Conservation (phyloP, 2,888 invertebrate species). For the Bombyx huttoni region DNA sequence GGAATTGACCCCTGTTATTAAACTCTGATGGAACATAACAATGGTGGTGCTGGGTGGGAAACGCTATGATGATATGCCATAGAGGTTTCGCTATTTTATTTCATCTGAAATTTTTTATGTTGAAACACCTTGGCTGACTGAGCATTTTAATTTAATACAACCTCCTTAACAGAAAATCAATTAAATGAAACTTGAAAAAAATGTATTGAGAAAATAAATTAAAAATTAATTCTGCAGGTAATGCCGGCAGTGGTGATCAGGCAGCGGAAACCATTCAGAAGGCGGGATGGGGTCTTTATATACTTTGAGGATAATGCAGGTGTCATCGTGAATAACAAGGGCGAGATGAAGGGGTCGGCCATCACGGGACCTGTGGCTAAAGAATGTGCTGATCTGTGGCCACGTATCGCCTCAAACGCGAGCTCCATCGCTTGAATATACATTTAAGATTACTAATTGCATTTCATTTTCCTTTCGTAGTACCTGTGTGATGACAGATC, state of each 20-base stretch:
- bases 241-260: slow-evolving; percentile 99
- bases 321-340: slow-evolving; percentile 99
- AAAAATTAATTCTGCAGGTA: slow-evolving; percentile 70
- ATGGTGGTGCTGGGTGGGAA: background rate
- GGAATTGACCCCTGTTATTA: too few relatives aligned
- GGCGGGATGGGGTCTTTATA: slow-evolving; percentile 99
- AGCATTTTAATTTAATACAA: slow-evolving; percentile 19
- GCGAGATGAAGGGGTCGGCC: slow-evolving; percentile 99
- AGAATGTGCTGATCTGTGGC: slow-evolving; percentile 99
- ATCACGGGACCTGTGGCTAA: slow-evolving; percentile 99
- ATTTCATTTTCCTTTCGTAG: slow-evolving; percentile 1
- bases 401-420: slow-evolving; percentile 99
- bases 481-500: too few relatives aligned
- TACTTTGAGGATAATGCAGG: slow-evolving; percentile 99
- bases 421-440: slow-evolving; percentile 92
- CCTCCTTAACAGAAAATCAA: too few relatives aligned
- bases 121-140: slow-evolving; percentile 70
- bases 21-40: too few relatives aligned
- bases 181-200: too few relatives aligned
- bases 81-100: slow-evolving; percentile 56
- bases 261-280: slow-evolving; percentile 97
- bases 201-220: background rate
- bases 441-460: slow-evolving; percentile 19
- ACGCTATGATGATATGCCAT: slow-evolving; percentile 58
- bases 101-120: slow-evolving; percentile 41